phyloP scores from a whole-genome alignment of 2,888 invertebrate genomes.

The Cloeon dipterum region DNA sequence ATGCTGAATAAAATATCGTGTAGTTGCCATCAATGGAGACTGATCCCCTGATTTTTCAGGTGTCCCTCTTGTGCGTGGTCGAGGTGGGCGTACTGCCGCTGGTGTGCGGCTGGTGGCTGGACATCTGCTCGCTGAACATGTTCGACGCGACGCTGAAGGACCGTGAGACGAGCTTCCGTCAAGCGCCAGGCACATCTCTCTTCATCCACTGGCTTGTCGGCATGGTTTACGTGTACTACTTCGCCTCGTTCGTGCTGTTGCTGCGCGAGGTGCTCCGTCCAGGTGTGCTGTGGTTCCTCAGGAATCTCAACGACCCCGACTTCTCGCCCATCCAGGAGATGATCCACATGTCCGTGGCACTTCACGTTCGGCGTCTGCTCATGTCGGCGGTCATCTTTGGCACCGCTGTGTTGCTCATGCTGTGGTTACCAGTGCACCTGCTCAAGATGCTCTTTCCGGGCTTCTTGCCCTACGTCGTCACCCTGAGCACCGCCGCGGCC shows the following conservation, averaged over 20 bases:
- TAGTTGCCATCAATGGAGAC: too few species aligned
- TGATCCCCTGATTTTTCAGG: conserved; percentile 34
- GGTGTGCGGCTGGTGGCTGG: conserved; percentile 98
- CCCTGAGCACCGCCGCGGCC: conserved; percentile 19
- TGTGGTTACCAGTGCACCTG: conserved; percentile 83
- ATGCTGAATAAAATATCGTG: too few species aligned
- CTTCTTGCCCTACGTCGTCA: conserved; percentile 89
- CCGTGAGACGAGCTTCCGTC: conserved; percentile 64
- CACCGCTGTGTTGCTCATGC: conserved; percentile 81
- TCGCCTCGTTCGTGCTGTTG: conserved; percentile 86
- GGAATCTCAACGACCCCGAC: conserved; percentile 96
- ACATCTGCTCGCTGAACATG: conserved; percentile 85
- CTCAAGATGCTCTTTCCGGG: conserved; percentile 57
- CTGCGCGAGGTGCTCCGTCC: conserved; percentile 85
- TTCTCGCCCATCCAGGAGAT: conserved; percentile 98
- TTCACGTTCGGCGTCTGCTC: conserved; percentile 62
- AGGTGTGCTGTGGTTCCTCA: conserved; percentile 92
- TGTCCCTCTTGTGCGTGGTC: conserved; percentile 82
- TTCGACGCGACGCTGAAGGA: conserved; percentile 76
- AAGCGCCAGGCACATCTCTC: conserved; percentile 89
- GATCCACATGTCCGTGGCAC: conserved; percentile 87
- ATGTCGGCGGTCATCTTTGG: conserved; percentile 92
- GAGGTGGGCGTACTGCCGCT: conserved; percentile 94
- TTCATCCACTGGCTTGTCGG: conserved; percentile 98
- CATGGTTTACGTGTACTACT: conserved; percentile 98